Evolutionary conservation across 2,113 vertebrate species (phyloP), one percentile per base, ranked within the genome.

Genomic region (Propithecus coquereli): DNA sequence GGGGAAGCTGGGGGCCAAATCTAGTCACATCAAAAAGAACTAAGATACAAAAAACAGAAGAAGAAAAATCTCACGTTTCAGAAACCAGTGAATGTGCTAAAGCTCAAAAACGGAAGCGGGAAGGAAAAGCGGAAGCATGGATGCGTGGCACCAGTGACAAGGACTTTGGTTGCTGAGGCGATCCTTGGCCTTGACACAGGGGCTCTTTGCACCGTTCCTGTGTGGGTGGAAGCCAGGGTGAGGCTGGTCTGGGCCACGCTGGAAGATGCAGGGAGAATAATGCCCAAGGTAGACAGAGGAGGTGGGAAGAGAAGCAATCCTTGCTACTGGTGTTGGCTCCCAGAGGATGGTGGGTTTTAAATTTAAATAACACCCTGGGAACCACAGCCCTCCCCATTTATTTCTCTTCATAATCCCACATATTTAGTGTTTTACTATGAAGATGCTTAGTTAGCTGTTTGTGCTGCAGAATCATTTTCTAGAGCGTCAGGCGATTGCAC

Each of bases 71-170:
- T 71, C 65, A 91, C 34, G 82, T 91, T 11, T 13, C 11, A 50
- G 47, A 91, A 50, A 73, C 4, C 52, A 52, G 27, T 5, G 14
- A 61, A 14, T 37, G 1, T 9, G 37, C 4, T 18, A 10, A 83
- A 86, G 45, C n/a, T 50, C 73, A 88, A 84, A 47, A 23, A 47
- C 12, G 10, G 63, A 61, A 45, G 7, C 37, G 66, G 68, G 66
- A 87, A 91, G 81, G 17, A 83, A 57, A 57, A 68, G 27, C 9
- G 27, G n/a, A 30, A 40, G 3, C 5, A 8, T 0, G 32, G 45
- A 1, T 1, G 14, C 12, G 22, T 6, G 13, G 17, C 10, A 0
- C 2, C 20, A 11, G n/a, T 37, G 57, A 43, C 4, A 63, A 85
- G 84, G 52, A 65, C 84, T 87, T 25, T 2, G 23, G n/a, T 4